Evolutionary conservation across 2,888 invertebrate genomes (phyloP), one percentile per base, ranked within the genome.

Genomic region (Gari tellinella): DNA sequence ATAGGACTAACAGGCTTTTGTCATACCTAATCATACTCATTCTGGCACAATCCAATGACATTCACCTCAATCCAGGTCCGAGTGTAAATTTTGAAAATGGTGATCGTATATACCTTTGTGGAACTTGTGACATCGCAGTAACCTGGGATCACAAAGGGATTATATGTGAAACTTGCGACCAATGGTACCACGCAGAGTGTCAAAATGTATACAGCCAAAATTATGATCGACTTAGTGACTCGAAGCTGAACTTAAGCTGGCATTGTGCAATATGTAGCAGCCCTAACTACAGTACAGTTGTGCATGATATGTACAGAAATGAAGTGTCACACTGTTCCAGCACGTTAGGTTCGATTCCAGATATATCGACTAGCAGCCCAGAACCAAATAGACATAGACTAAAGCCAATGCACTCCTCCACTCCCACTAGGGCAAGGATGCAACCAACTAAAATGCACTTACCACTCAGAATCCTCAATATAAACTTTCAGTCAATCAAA

Each of bases 121-220:
- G 53, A 23, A 52, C 52, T 23, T 62, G 52, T 52, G 53, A 52
- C 52, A 51, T 53, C 15, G 25, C 51, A 25, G 63, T 53, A 12
- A 53, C 17, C 15, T 53, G 53, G 55, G 21, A 23, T 41, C 48
- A 52, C n/a, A 63, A 14, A 45, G 63, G 53, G 4, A 63, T 63
- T 26, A 43, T 63, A 43, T 63, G 53, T 63, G 53, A 63, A n/a
- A 43, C 63, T 15, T 63, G 63, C 19, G 43, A 63, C 3, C 26
- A 52, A 31, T 63, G 46, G 43, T 52, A 43, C 41, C 45, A 46
- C 26, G 45, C 31, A 43, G 2, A 38, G 17, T 53, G 55, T 45
- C 63, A 53, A 19, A 21, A 25, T 63, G 51, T 49, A 31, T 10
- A 31, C 10, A 15, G 23, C 19, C 48, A 19, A 19, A 17, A 48